Evolutionary conservation across 2,888 invertebrate species (phyloP), one percentile per base, ranked within the genome.

Genomic region (Nebria salina): DNA sequence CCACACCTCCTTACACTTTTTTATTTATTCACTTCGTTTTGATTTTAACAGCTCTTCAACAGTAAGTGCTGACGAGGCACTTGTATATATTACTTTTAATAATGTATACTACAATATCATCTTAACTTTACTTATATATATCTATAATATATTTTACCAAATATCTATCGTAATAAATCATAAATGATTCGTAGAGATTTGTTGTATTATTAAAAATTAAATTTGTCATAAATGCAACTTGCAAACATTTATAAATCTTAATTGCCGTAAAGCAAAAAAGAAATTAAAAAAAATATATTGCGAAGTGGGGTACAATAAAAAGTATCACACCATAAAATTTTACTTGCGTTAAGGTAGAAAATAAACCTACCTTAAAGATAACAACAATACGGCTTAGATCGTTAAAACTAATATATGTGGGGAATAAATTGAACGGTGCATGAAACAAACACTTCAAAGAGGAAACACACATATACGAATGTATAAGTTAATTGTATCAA

Each of bases 51-150:
- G 65, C 65, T 65, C n/a, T 41, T 43, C 41, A 42, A 43, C 11
- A 73, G 70, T 78, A 54, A 78, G 73, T 77, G 77, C 43, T 75
- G 75, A 77, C 77, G 15, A 13, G 64, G 66, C 66, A 74, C 25
- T 26, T 70, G 70, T 25, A 70, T 34, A 15, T 20, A 25, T 20
- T 70, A 54, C 54, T 8, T 54, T 54, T 4, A 2, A 54, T 54
- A 8, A 54, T 54, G 54, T 8, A 54, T 11, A 54, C 6, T 34
- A 34, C 34, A 34, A 34, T 34, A 20, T 20, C 20, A 20, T 20
- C 20, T 20, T 20, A 20, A 20, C 20, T 20, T 20, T 20, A 20
- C 20, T 20, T 20, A 20, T 1, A 20, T 20, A 20, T 20, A 20
- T 20, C 20, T 20, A 20, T 20, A 20, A 20, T 20, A 20, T 20